Evolutionary conservation across 1,140 invertebrate genomes (phyloP).

Genomic region (Dendrolimus punctatus): DNA sequence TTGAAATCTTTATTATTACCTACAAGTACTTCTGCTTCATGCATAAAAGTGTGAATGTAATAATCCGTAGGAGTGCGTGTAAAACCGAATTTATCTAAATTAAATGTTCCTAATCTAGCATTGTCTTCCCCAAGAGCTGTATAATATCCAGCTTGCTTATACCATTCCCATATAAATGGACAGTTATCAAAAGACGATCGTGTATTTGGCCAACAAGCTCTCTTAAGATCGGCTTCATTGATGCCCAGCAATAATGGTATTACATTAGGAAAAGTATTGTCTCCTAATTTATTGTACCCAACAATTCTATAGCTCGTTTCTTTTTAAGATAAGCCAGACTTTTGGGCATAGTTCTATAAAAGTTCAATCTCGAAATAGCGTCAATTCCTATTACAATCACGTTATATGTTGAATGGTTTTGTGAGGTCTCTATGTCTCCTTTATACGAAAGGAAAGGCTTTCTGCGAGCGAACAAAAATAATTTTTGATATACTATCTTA

Average conservation of each 20-base stretch:
- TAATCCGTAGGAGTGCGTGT: constrained; percentile 85
- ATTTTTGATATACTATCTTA: constrained; percentile 76
- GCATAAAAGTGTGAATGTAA: constrained; percentile 83
- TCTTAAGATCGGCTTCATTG: constrained; percentile 73
- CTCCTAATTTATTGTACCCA: constrained; percentile 88
- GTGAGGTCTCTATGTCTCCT: constrained; percentile 18
- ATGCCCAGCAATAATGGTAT: constrained; percentile 81
- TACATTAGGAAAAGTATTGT: constrained; percentile 89
- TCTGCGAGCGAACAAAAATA: constrained; percentile 77
- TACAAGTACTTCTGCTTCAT: constrained; percentile 74
- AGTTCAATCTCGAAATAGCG: constrained; percentile 88
- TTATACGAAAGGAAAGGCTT: constrained; percentile 26
- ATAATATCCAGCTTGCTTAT: constrained; percentile 79
- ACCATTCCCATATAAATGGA: constrained; percentile 87
- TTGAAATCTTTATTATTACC: constrained; percentile 74
- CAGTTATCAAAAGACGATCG: constrained; percentile 73
- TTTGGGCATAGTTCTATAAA: constrained; percentile 85
- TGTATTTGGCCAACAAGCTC: constrained; percentile 74
- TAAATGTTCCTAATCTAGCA: constrained; percentile 81
- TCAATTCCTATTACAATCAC: constrained; percentile 90
- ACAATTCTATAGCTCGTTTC: constrained; percentile 78
- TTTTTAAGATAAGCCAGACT: constrained; percentile 76
- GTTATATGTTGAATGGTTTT: constrained; percentile 57
- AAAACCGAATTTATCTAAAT: constrained; percentile 87
- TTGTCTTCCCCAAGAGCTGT: constrained; percentile 89